Percentiles rank a stretch among this genome's conserved stretches.
Conservation (phyloP, 2,888 invertebrate genomes). For the Lepidonotus clava region DNA sequence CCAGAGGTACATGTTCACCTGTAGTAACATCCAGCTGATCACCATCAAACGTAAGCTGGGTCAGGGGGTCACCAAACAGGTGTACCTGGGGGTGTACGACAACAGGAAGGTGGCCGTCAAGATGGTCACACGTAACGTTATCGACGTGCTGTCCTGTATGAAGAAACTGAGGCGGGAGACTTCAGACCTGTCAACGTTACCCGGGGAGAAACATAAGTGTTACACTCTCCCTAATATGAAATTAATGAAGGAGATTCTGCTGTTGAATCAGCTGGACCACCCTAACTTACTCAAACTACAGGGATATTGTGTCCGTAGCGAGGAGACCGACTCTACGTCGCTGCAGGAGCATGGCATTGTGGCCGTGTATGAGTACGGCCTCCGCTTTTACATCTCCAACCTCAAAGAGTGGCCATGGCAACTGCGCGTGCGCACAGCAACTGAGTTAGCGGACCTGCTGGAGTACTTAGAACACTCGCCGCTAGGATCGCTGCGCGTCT, state of each 20-base stretch:
- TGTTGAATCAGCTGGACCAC: conserved; percentile 74
- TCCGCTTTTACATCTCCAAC: conserved; percentile 69
- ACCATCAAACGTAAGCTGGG: conserved; percentile 73
- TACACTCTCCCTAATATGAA: conserved; percentile 75
- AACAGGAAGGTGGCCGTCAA: conserved; percentile 74
- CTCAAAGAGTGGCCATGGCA: conserved; percentile 71
- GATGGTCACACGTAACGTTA: conserved; percentile 77
- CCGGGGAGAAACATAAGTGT: conserved; percentile 65
- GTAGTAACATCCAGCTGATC: conserved; percentile 73
- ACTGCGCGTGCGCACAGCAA: conserved; percentile 69
- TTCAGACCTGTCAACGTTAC: not conserved
- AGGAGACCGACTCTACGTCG: conserved; percentile 76
- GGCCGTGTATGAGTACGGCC: conserved; percentile 74
- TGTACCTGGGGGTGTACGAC: conserved; percentile 71
- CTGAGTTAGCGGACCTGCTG: conserved; percentile 73
- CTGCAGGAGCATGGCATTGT: conserved; percentile 75
- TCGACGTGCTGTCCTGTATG: conserved; percentile 73
- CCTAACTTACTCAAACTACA: conserved; percentile 73
- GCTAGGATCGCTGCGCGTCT: conserved; percentile 75
- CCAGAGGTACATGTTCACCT: conserved; percentile 67
- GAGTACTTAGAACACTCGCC: conserved; percentile 75
- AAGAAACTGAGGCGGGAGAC: conserved; percentile 59
- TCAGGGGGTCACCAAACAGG: conserved; percentile 77
- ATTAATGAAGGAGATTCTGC: conserved; percentile 78
- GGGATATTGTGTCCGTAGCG: conserved; percentile 77